Conservation (phyloP, 2,888 invertebrate genomes). For the Caenorhabditis sp. region DNA sequence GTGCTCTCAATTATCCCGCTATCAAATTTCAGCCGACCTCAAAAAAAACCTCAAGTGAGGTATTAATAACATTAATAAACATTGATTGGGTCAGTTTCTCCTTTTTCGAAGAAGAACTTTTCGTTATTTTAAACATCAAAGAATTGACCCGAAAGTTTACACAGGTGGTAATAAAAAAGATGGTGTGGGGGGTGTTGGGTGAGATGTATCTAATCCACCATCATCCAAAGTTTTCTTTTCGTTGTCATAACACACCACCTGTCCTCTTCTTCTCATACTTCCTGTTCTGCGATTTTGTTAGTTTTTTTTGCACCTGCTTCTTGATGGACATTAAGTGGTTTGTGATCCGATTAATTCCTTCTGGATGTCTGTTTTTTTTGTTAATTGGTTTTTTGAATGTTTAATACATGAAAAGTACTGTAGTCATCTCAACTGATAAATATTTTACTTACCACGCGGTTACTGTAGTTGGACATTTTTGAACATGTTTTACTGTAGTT, state of each 20-base stretch:
- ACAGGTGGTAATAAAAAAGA: constrained; percentile 6
- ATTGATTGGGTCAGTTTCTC: background rate
- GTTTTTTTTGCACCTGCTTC: background rate
- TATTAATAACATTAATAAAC: background rate
- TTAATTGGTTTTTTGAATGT: background rate
- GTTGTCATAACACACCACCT: background rate
- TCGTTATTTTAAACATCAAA: background rate
- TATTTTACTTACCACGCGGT: no score
- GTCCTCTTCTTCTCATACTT: background rate
- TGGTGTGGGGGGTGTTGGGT: background rate
- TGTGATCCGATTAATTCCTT: background rate
- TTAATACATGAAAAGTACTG: background rate
- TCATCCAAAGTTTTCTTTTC: background rate
- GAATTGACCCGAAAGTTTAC: constrained; percentile 5
- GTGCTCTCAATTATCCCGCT: background rate
- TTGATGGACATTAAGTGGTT: background rate
- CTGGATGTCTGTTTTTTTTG: background rate
- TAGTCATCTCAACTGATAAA: no score
- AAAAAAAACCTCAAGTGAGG: background rate
- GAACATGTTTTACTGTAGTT: no score
- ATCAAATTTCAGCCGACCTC: background rate
- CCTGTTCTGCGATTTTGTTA: background rate
- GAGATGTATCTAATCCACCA: background rate
- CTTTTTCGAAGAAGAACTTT: background rate
- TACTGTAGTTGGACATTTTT: no score